Conservation (phyloP, 92 coral and sea anemone species). For the Epizoanthus ramosus region DNA sequence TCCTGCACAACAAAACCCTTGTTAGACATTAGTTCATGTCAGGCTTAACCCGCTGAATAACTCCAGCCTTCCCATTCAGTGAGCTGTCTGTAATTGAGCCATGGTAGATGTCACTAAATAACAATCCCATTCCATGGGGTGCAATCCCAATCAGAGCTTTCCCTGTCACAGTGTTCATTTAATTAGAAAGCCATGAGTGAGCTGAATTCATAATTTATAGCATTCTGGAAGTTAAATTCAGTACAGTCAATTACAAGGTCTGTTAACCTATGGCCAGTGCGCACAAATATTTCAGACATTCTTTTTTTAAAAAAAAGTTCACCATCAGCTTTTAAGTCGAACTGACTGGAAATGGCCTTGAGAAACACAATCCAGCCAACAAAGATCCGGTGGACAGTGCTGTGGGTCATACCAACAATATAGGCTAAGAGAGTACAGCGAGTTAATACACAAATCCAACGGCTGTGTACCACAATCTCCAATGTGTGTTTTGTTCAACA, state of each 20-base stretch:
- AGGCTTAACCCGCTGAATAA: slow-evolving; percentile 25
- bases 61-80: slow-evolving; percentile 20
- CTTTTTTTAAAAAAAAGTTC: too few species aligned
- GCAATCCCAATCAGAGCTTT: slow-evolving; percentile 48
- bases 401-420: slow-evolving; percentile 4
- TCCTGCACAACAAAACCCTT: slow-evolving; percentile 57
- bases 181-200: slow-evolving; percentile 52
- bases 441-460: background rate
- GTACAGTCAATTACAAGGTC: slow-evolving; percentile 48
- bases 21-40: slow-evolving; percentile 52
- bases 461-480: background rate
- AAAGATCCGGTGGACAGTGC: slow-evolving; percentile 26
- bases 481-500: background rate
- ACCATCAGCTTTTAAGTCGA: slow-evolving; percentile 40
- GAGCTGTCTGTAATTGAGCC: slow-evolving; percentile 43
- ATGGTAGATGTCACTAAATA: slow-evolving; percentile 27
- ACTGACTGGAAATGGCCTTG: slow-evolving; percentile 40
- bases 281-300: too few species aligned
- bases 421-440: slow-evolving; percentile 17
- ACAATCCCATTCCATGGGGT: background rate
- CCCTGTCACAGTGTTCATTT: slow-evolving; percentile 53
- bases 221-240: slow-evolving; percentile 36
- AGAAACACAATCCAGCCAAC: slow-evolving; percentile 52
- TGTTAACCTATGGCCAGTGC: slow-evolving; percentile 62
- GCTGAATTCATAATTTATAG: slow-evolving; percentile 39